Base-by-base conservation (phyloP, 2,888 invertebrate genomes). In the Plusia festucae region DNA sequence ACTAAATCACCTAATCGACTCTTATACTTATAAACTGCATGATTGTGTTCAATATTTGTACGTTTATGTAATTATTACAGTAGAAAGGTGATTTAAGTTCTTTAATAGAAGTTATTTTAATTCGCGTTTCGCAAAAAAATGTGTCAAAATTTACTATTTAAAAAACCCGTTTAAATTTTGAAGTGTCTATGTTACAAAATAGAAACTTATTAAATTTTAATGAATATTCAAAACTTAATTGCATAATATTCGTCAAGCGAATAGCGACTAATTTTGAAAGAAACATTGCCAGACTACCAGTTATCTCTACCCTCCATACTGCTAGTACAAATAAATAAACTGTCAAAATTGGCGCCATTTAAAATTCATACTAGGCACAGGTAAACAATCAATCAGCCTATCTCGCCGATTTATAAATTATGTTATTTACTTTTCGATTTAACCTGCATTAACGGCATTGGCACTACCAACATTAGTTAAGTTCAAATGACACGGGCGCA, bases 401-500 rank as follows among this genome's bases (percentile, higher is more conserved):
- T 55, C 53, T 52, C 46, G 20, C 52, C 16, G 24, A 55, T 65
- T 68, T 66, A 76, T 81, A 70, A 77, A 78, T 74, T 73, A 77
- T 73, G 65, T 72, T 73, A 80, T 83, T 84, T 86, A 88, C 85
- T 84, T 88, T 89, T 90, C 87, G 87, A 90, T 91, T 89, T 88
- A 89, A 88, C 84, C 79, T 78, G 76, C 88, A 90, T 88, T 90
- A 90, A 89, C 87, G 85, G 86, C 87, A 84, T 81, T 79, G 82
- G 85, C 82, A 88, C 89, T 89, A 87, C 88, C 88, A 81, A 90
- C 92, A 92, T 93, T 91, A 92, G 86, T 93, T 91, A 91, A 88
- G 86, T 83, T 81, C 75, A 85, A 91, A 90, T 90, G 92, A 93
- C 92, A 90, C 87, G 88, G 85, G 84, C 88, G 82, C 90, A 94